Evolutionary conservation across 2,113 vertebrate genomes (phyloP).

Genomic region (Lamprotornis superbus): DNA sequence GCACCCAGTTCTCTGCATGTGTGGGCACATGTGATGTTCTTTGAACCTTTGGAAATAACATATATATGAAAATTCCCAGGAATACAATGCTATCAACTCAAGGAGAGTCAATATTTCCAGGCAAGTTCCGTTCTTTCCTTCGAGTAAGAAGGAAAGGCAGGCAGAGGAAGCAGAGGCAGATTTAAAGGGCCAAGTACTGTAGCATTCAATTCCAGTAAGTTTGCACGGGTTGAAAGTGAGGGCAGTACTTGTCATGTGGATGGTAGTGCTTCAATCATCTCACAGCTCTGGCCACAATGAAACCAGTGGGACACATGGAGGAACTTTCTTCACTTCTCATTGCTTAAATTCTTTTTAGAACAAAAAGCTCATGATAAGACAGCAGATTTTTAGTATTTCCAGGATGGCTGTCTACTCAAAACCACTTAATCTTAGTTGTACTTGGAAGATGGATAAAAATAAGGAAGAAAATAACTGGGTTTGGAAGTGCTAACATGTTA

Average conservation of each 20-base stretch:
- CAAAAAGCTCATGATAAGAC: not conserved
- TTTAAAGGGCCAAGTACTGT: not conserved
- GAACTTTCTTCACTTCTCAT: not conserved
- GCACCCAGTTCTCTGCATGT: not conserved
- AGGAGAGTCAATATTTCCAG: not conserved
- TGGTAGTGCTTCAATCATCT: not conserved
- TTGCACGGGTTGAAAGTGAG: not conserved
- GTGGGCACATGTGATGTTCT: rapidly evolving
- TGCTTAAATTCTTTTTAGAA: not conserved
- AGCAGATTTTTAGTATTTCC: not conserved
- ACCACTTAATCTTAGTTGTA: not conserved
- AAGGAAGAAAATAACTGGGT: conserved; percentile 13
- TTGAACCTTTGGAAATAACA: not conserved
- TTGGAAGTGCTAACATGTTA: conserved; percentile 34
- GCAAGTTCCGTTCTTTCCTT: not conserved
- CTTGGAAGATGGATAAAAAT: conserved; percentile 45
- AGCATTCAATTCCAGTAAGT: not conserved
- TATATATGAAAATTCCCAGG: not conserved
- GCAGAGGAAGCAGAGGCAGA: not conserved
- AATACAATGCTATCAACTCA: not conserved
- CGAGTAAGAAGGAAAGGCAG: not conserved
- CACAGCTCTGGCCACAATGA: not conserved
- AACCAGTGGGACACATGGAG: not conserved
- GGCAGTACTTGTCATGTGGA: not conserved
- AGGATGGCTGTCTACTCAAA: not conserved